Evolutionary conservation across 1,140 invertebrate species (phyloP).

Genomic region (Chironomus striatipennis): DNA sequence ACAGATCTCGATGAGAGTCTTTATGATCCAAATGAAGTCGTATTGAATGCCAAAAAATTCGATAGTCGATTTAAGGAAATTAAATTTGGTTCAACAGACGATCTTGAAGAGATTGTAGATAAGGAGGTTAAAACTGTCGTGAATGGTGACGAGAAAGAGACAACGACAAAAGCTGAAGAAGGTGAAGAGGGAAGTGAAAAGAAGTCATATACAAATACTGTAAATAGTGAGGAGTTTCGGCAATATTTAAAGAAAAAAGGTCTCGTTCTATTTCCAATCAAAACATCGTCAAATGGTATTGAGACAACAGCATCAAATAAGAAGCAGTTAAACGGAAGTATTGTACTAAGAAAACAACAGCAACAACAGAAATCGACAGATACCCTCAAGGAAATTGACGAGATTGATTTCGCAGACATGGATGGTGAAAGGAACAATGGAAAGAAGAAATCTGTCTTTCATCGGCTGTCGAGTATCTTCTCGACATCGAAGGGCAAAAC

Average conservation of each 20-base stretch:
- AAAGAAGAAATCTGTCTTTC: slow-evolving; percentile 32
- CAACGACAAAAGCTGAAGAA: background rate
- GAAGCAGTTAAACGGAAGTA: slow-evolving; percentile 27
- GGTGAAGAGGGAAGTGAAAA: slow-evolving; percentile 24
- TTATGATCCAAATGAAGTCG: slow-evolving; percentile 36
- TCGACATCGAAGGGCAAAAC: slow-evolving; percentile 35
- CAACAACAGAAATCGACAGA: background rate
- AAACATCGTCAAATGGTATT: slow-evolving; percentile 27
- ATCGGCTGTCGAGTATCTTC: slow-evolving; percentile 33
- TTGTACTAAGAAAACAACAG: slow-evolving; percentile 16
- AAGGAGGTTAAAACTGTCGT: slow-evolving; percentile 24
- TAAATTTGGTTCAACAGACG: slow-evolving; percentile 38
- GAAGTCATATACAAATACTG: slow-evolving; percentile 37
- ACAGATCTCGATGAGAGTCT: slow-evolving; percentile 30
- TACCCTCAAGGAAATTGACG: slow-evolving; percentile 22
- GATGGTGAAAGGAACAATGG: slow-evolving; percentile 30
- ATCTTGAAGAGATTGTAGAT: slow-evolving; percentile 37
- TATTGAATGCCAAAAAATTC: slow-evolving; percentile 38
- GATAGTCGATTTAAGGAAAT: slow-evolving; percentile 38
- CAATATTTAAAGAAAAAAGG: slow-evolving; percentile 37
- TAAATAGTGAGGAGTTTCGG: slow-evolving; percentile 38
- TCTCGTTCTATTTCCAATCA: slow-evolving; percentile 32
- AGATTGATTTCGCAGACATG: background rate
- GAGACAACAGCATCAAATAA: slow-evolving; percentile 28
- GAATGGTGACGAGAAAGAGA: slow-evolving; percentile 33